Base-by-base conservation (phyloP, 53 echinoderm and acorn worm species). In the Holothuria scabra region DNA sequence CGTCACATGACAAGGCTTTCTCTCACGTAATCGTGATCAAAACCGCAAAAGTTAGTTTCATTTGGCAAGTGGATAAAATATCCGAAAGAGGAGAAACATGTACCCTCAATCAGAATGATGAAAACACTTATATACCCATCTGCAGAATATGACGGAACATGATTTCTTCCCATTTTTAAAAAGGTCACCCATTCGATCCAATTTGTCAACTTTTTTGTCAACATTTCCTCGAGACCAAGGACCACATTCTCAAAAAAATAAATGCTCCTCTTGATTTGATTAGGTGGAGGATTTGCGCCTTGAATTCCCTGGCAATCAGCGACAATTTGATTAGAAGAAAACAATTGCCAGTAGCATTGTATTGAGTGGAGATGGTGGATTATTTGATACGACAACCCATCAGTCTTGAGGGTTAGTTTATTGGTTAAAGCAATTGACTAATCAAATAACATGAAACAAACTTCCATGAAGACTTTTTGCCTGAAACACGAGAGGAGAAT, bases 311-410 rank as follows among this genome's bases (percentile, higher is more conserved):
- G 58, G 78, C 78, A 78, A 78, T 78, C 78, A 78, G 78, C 56
- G 52, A 78, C 78, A 78, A 78, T 78, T 78, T 33, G 78, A 78
- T 78, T 78, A 78, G 78, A 13, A 56, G 78, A 78, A 78, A 78
- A 78, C 78, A 78, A 78, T 78, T 78, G 78, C 78, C 78, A 78
- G 56, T 49, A 78, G 78, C 78, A 58, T 57, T 28, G 59, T 32
- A 57, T 78, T 78, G 78, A 78, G 23, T 13, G 30, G 52, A 78
- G 52, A 46, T 76, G 56, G 21, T 46, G 78, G 58, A 78, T 57
- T 78, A 78, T 78, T 57, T 30, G 78, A 78, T 78, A 78, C 78
- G 78, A 78, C 78, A 78, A 56, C 58, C 72, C 44, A 72, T 72
- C 72, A 44, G 72, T 72, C 72, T 72, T 72, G 72, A 48, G 72